Evolutionary conservation across 2,797 vertebrate genomes (phyloP), one percentile per base, ranked within the genome.

Genomic region (Typhlichthys subterraneus): DNA sequence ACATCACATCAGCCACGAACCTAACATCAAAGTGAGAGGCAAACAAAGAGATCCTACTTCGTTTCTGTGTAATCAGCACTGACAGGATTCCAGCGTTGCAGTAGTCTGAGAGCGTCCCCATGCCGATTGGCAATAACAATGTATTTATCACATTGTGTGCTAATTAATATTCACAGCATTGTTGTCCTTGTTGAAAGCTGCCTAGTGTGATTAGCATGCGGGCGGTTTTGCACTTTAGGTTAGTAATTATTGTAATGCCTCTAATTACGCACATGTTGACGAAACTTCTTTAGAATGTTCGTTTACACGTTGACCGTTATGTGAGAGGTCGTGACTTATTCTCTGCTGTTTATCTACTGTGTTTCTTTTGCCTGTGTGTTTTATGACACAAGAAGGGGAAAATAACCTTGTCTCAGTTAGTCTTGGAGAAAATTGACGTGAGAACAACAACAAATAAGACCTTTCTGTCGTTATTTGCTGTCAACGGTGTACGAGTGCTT

Each of bases 191-290:
- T 63, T 82, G 61, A 73, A 69, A 75, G 62, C 65, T 42, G 71
- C 54, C 71, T 52, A n/a, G 52, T 60, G 58, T 79, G 68, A 84
- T 80, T 77, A 80, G 62, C 72, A 58, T 73, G 73, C 75, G 54
- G 14, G 53, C 61, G 62, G 65, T 77, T 49, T 10, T 71, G 69
- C 57, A 65, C 73, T 65, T 62, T 31, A 53, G 59, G 53, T 73
- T 71, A 75, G 66, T 76, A 72, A 84, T 84, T 82, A 72, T 52
- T 59, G 47, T 63, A 76, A 77, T 63, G 69, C 23, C 23, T 63
- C 58, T 75, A 84, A 75, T 82, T 71, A 65, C 55, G 70, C 67
- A 63, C 53, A 77, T 45, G 70, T 62, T 6, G 1, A 77, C 70
- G 61, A 55, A 75, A 72, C 59, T 38, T 59, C 12, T 31, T 70